phyloP scores from a whole-genome alignment of 2,888 invertebrate species.

The Drosophila atripex region DNA sequence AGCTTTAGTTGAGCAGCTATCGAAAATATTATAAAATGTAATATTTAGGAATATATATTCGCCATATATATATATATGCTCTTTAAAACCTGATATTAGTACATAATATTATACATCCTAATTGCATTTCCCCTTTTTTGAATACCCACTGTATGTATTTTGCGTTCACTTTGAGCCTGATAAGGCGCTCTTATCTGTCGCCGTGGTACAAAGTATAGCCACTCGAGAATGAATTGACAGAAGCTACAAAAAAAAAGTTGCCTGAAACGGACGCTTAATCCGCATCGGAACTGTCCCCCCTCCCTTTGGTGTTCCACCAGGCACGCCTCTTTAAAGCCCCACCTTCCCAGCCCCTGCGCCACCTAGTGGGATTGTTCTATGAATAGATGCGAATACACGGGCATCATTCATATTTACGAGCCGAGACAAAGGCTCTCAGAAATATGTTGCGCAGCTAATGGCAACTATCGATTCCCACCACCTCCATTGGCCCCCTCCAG shows the following conservation, averaged over 20 bases:
- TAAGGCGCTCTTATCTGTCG: slow-evolving; percentile 35
- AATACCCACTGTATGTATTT: slow-evolving; percentile 27
- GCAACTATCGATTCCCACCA: slow-evolving; percentile 65
- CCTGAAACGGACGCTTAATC: slow-evolving; percentile 19
- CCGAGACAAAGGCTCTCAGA: slow-evolving; percentile 27
- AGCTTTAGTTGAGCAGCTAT: neutral
- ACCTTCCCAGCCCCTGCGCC: neutral
- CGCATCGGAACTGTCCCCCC: slow-evolving; percentile 15
- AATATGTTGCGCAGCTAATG: slow-evolving; percentile 54
- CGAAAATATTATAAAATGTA: neutral
- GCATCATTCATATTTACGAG: slow-evolving; percentile 19
- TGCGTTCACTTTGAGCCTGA: slow-evolving; percentile 23
- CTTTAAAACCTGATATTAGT: neutral
- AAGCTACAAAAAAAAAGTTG: slow-evolving; percentile 15
- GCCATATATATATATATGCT: neutral
- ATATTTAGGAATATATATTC: neutral
- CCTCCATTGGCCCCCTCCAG: neutral
- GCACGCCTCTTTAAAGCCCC: neutral
- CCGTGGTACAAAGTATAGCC: slow-evolving; percentile 48
- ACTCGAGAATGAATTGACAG: slow-evolving; percentile 34
- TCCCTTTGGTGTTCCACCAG: too few relatives aligned
- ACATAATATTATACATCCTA: neutral
- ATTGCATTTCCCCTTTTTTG: neutral
- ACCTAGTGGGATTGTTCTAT: slow-evolving; percentile 29
- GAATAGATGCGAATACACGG: slow-evolving; percentile 50